phyloP scores from a whole-genome alignment of 1,140 invertebrate genomes.

The Leptinotarsa defecta region DNA sequence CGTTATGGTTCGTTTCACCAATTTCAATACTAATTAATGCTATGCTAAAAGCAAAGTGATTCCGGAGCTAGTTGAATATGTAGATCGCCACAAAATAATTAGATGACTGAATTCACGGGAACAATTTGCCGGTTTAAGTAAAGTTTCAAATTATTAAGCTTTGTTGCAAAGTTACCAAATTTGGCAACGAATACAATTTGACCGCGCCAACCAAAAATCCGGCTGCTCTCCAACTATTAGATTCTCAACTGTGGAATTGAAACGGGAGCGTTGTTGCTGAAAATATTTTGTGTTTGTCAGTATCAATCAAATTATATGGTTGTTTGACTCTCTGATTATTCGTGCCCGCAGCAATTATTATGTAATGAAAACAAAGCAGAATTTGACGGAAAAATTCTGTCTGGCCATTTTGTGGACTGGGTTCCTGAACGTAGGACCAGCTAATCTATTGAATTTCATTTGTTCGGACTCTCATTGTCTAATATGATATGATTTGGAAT shows the following conservation, averaged over 20 bases:
- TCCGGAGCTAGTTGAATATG: not conserved
- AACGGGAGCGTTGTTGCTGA: not conserved
- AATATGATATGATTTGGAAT: too few relatives aligned
- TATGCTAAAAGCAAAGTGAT: too few relatives aligned
- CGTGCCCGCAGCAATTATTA: not conserved
- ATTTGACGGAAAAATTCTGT: too few relatives aligned
- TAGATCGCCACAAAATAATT: not conserved
- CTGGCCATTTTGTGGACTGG: too few relatives aligned
- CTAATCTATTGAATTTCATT: too few relatives aligned
- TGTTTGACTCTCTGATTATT: not conserved
- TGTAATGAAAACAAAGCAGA: too few relatives aligned
- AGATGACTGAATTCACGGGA: not conserved
- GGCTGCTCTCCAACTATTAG: not conserved
- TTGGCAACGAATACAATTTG: not conserved
- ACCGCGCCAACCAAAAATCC: not conserved
- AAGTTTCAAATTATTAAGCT: not conserved
- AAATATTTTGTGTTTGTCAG: not conserved
- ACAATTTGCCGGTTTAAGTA: not conserved
- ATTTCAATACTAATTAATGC: too few relatives aligned
- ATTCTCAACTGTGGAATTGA: not conserved
- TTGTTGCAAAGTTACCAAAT: not conserved
- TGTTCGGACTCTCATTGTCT: too few relatives aligned
- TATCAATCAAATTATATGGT: not conserved
- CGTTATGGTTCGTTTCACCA: too few relatives aligned
- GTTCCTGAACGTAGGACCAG: too few relatives aligned